Percentiles rank a stretch among this genome's conserved stretches.
These are phyloP conservation scores for Mimas tiliae DNA, from an alignment of 2,888 invertebrate species.

Conservation along the genomic window DNA sequence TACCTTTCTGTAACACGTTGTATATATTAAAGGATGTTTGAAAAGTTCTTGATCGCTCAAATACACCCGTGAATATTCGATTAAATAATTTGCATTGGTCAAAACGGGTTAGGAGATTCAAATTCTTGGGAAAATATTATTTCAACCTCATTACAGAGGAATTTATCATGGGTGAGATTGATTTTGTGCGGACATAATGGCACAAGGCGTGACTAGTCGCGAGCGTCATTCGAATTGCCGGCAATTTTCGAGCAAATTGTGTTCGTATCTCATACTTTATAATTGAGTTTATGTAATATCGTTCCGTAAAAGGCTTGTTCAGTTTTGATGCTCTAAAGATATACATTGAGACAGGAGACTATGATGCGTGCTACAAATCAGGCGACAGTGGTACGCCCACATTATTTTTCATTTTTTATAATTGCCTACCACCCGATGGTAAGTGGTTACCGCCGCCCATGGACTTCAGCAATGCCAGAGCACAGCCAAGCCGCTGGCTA, in stretches of 20 bases:
- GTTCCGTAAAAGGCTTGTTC: conserved; percentile 1
- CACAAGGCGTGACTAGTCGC: background rate
- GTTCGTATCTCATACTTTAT: conserved; percentile 2
- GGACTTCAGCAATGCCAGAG: too few relatives aligned
- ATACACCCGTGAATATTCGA: background rate
- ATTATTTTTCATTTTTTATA: too few relatives aligned
- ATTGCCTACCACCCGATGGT: too few relatives aligned
- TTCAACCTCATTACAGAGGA: conserved; percentile 14
- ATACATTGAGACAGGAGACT: too few relatives aligned
- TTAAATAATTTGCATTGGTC: conserved; percentile 11
- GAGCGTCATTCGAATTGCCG: background rate
- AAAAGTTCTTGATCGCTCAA: background rate
- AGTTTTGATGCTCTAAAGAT: background rate
- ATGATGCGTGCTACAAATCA: too few relatives aligned
- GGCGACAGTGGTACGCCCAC: too few relatives aligned
- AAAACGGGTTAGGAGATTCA: background rate
- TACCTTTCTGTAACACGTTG: too few relatives aligned
- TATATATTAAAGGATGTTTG: too few relatives aligned
- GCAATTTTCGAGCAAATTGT: conserved; percentile 3
- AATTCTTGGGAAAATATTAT: conserved; percentile 11
- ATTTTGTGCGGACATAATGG: conserved; percentile 13
- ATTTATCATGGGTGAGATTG: conserved; percentile 17
- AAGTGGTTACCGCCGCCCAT: too few relatives aligned
- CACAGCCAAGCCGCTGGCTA: too few relatives aligned
- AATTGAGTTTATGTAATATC: conserved; percentile 15